Conservation (phyloP, 2,797 vertebrate species). For the Okamejei kenojei region DNA sequence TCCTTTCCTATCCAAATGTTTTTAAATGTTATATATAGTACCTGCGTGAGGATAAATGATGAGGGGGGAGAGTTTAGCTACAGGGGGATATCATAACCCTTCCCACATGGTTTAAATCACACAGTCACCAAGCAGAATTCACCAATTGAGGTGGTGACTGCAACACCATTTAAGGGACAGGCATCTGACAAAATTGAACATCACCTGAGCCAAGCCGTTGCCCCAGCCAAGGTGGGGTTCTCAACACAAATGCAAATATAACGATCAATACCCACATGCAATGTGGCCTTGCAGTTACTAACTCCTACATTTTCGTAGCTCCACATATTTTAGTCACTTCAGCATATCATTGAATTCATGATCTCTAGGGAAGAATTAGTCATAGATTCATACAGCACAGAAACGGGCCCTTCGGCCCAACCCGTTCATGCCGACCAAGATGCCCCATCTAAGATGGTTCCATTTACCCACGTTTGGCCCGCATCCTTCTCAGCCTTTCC, state of each 20-base stretch:
- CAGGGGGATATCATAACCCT: background rate
- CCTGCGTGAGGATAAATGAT: background rate
- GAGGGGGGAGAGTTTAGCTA: background rate
- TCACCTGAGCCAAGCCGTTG: background rate
- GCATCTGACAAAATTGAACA: background rate
- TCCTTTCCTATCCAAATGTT: no score
- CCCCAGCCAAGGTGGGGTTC: background rate
- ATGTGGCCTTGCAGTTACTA: background rate
- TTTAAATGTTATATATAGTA: no score
- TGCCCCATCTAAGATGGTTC: no score
- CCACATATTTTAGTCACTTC: background rate
- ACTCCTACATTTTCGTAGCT: background rate
- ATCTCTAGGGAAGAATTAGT: background rate
- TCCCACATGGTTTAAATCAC: background rate
- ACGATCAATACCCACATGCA: background rate
- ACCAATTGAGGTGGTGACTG: no score
- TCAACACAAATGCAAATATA: background rate
- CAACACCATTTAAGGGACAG: background rate
- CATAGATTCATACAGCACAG: no score
- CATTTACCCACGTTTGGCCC: no score
- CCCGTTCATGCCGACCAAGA: no score
- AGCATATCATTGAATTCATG: background rate
- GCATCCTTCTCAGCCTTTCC: no score
- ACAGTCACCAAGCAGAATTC: no score
- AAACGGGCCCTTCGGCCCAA: no score